A percentile compares a stretch with the other conserved stretches of the same genome.
These are phyloP conservation scores for Carassius gibelio DNA, from an alignment of 2,113 vertebrate genomes.

Conservation along the genomic window DNA sequence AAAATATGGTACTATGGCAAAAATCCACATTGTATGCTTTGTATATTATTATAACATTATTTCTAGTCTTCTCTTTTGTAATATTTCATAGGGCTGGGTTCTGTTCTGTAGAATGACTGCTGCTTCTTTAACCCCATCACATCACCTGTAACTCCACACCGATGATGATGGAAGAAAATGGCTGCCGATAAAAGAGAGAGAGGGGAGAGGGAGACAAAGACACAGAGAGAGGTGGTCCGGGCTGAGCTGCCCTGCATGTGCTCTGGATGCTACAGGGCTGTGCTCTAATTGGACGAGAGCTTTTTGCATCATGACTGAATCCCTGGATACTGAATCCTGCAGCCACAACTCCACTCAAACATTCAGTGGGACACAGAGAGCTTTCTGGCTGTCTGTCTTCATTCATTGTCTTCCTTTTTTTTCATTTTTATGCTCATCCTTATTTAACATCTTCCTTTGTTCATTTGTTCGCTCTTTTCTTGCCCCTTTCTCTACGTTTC, in stretches of 20 bases:
- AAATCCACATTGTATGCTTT: conserved; percentile 54
- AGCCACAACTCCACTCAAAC: neutral
- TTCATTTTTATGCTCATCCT: neutral
- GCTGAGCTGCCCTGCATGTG: conserved; percentile 11
- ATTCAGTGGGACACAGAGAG: neutral
- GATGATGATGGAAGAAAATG: conserved; percentile 25
- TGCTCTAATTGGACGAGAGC: conserved; percentile 48
- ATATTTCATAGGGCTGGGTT: conserved; percentile 34
- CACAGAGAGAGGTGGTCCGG: neutral
- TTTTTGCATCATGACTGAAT: conserved; percentile 41
- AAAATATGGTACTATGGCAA: conserved; percentile 58
- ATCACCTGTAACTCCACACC: neutral
- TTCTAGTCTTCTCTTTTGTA: conserved; percentile 33
- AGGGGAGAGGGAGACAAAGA: neutral
- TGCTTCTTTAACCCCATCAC: neutral
- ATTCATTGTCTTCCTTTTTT: neutral
- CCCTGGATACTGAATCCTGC: conserved; percentile 9
- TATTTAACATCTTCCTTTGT: neutral
- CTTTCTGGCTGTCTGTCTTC: neutral
- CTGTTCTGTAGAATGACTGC: conserved; percentile 19
- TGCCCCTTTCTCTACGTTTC: neutral
- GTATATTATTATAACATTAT: conserved; percentile 29
- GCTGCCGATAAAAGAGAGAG: conserved; percentile 4
- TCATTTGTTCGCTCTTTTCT: neutral
- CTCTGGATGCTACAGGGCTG: neutral